A percentile compares a stretch with the other conserved stretches of the same genome.
These are phyloP conservation scores for Drosophila fuyamai DNA, from an alignment of 1,140 invertebrate species.

Conservation along the genomic window DNA sequence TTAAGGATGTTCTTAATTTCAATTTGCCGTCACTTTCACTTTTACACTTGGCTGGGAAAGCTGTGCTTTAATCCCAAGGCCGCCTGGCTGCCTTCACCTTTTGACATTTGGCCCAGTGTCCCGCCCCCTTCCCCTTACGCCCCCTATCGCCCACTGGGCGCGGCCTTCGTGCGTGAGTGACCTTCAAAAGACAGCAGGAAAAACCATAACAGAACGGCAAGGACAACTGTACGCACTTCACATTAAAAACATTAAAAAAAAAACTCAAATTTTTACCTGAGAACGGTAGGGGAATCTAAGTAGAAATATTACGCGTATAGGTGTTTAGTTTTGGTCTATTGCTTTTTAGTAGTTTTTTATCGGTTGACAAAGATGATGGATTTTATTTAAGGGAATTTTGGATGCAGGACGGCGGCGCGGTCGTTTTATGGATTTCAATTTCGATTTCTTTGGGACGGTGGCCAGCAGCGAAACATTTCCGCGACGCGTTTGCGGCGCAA, in stretches of 20 bases:
- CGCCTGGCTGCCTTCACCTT: slow-evolving; percentile 53
- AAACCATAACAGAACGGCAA: slow-evolving; percentile 50
- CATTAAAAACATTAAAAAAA: slow-evolving; percentile 16
- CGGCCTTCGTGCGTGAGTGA: slow-evolving; percentile 65
- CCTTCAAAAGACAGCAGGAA: slow-evolving; percentile 68
- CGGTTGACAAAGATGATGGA: background rate
- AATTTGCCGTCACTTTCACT: slow-evolving; percentile 6
- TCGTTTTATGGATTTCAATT: slow-evolving; percentile 18
- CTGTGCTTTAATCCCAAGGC: slow-evolving; percentile 43
- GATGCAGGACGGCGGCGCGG: slow-evolving; percentile 22
- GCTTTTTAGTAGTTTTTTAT: background rate
- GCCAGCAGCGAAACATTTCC: slow-evolving; percentile 72
- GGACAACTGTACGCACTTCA: slow-evolving; percentile 52
- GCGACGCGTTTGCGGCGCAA: slow-evolving; percentile 82
- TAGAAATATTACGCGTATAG: background rate
- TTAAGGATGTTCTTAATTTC: background rate
- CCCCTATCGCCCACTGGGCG: slow-evolving; percentile 9
- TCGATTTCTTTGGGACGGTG: slow-evolving; percentile 53
- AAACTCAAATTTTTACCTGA: slow-evolving; percentile 13
- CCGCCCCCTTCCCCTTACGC: background rate
- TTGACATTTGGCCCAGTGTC: slow-evolving; percentile 52
- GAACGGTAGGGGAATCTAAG: background rate
- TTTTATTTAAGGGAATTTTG: slow-evolving; percentile 2
- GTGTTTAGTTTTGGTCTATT: background rate
- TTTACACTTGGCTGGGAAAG: slow-evolving; percentile 16